Percentiles rank a stretch among this genome's conserved stretches.
These are phyloP conservation scores for Drosophila tani DNA, from an alignment of 1,140 invertebrate species.

Conservation along the genomic window DNA sequence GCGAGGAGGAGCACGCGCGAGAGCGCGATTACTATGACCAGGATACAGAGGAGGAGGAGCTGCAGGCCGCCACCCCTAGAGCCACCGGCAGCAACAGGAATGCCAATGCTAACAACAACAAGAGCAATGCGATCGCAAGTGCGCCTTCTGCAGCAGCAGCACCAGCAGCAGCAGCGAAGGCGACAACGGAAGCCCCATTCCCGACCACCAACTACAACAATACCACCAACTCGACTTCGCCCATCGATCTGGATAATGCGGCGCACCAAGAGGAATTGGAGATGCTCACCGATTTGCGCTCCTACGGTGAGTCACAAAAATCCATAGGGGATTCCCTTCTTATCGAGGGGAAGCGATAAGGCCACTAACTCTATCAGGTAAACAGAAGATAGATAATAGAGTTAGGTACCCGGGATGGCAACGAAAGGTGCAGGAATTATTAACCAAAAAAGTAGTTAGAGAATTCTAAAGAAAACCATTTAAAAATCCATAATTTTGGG, in stretches of 20 bases:
- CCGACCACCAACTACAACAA: slow-evolving; percentile 43
- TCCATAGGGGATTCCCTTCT: not conserved
- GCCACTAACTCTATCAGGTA: not conserved
- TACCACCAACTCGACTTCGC: slow-evolving; percentile 61
- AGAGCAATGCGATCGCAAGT: slow-evolving; percentile 3
- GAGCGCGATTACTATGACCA: slow-evolving; percentile 59
- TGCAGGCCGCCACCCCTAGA: slow-evolving; percentile 10
- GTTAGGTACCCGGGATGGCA: not conserved
- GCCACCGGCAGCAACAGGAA: not conserved
- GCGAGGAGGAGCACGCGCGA: slow-evolving; percentile 18
- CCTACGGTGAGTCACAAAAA: slow-evolving; percentile 65
- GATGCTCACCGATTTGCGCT: slow-evolving; percentile 65
- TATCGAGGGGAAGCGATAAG: not conserved
- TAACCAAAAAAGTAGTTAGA: too few species aligned
- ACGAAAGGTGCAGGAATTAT: not conserved
- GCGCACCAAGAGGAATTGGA: slow-evolving; percentile 68
- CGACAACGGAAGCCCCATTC: slow-evolving; percentile 18
- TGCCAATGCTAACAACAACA: slow-evolving; percentile 4
- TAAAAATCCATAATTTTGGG: not conserved
- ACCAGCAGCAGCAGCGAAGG: slow-evolving; percentile 48
- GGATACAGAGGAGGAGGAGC: slow-evolving; percentile 64
- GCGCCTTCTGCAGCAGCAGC: slow-evolving; percentile 28
- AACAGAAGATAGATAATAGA: slow-evolving; percentile 1
- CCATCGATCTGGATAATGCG: slow-evolving; percentile 66
- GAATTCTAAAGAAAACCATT: not conserved